Evolutionary conservation across 2,113 vertebrate genomes (phyloP).

Genomic region (Artemisiospiza belli): DNA sequence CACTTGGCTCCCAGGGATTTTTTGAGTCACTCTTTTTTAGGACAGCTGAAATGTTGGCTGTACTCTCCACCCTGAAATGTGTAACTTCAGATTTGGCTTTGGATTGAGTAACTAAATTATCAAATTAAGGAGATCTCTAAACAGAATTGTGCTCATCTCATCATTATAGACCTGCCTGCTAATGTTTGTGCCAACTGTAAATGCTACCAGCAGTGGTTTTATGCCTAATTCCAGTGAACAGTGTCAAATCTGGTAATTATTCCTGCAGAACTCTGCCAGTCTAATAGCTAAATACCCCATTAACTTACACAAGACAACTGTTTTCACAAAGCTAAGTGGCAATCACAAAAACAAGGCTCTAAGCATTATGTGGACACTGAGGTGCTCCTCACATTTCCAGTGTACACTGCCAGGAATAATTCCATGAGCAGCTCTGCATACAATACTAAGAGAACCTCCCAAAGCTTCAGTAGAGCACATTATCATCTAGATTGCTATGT

Average conservation of each 20-base stretch:
- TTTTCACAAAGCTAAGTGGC: neutral
- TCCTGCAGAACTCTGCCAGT: neutral
- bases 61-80: neutral
- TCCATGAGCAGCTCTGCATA: neutral
- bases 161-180: neutral
- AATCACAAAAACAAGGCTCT: neutral
- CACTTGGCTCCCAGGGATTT: neutral
- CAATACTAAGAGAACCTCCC: neutral
- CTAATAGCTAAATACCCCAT: neutral
- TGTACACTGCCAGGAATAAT: neutral
- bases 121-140: neutral
- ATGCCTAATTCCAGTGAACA: conserved; percentile 10
- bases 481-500: neutral
- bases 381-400: neutral
- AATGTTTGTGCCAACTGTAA: neutral
- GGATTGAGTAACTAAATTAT: neutral
- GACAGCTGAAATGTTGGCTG: neutral
- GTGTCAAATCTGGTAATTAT: conserved; percentile 22
- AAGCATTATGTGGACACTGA: neutral
- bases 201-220: conserved; percentile 17
- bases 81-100: neutral
- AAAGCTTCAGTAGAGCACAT: neutral
- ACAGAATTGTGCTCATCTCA: neutral
- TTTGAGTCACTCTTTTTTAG: neutral
- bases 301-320: neutral